Base-by-base conservation (phyloP, 2,113 vertebrate species). In the Plotosus lineatus region DNA sequence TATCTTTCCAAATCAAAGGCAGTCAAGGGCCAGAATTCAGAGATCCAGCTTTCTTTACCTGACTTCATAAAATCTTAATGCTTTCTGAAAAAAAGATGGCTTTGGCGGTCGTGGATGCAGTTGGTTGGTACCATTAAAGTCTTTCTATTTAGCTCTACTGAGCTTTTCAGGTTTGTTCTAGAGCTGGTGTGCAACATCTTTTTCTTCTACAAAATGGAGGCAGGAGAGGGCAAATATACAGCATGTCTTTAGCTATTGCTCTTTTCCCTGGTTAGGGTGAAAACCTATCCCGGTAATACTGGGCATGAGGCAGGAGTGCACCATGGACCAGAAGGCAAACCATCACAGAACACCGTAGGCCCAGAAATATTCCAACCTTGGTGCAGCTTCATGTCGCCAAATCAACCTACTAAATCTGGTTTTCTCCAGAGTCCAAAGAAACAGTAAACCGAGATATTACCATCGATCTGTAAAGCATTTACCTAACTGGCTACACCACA, bases 1-100 rank as follows among this genome's bases (percentile, higher is more conserved):
- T 48, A 82, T 82, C 77, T 74, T 56, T 66, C 80, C 65, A 82
- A 61, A 83, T 53, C 26, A 84, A 76, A 68, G 84, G 21, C 44
- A 73, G 17, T 78, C 65, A n/a, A 17, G 46, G 81, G 72, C 44
- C 68, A 73, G 42, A 23, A 44, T 77, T 75, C n/a, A 56, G 73
- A 71, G 66, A 56, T 69, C 60, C 60, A 38, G 48, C 36, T 50
- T 79, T 79, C n/a, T 60, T 60, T 68, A 58, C 53, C 75, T 51
- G 23, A 2, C 42, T 73, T 79, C 15, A 51, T 55, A 28, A 63
- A 63, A 76, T 68, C 36, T 23, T 2, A 71, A 69, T 26, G 36
- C 71, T 61, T 81, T 44, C n/a, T n/a, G 36, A 50, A 46, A 3
- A 38, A 36, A 42, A n/a, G 55, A 17, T 6, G 61, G 33, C n/a